These are phyloP conservation scores for Clitarchus hookeri DNA, from an alignment of 2,888 invertebrate species.

Conservation along the genomic window DNA sequence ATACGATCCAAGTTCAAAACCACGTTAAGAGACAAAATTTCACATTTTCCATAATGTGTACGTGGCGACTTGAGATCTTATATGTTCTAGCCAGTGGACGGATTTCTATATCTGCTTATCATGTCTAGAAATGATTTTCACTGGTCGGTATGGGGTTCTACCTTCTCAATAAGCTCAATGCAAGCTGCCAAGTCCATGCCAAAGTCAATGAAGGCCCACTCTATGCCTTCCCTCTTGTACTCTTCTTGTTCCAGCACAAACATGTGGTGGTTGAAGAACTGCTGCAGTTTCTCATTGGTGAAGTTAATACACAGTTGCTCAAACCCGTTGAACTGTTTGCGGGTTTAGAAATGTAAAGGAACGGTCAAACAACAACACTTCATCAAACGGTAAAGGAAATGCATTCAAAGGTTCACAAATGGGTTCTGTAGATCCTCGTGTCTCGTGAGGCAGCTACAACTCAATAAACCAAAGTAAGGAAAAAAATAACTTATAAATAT, in stretches of 20 bases:
- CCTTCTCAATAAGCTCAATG: conserved; percentile 95
- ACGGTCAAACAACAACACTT: neutral
- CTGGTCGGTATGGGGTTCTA: conserved; percentile 54
- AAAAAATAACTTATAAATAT: neutral
- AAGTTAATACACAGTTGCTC: conserved; percentile 99
- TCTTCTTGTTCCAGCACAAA: conserved; percentile 97
- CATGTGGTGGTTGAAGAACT: conserved; percentile 99
- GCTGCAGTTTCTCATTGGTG: conserved; percentile 96
- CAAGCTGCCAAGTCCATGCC: conserved; percentile 95
- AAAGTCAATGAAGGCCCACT: conserved; percentile 97
- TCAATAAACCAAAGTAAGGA: neutral
- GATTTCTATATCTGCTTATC: neutral
- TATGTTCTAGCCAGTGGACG: neutral
- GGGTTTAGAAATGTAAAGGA: conserved; percentile 1
- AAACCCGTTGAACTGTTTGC: conserved; percentile 83
- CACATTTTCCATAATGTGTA: neutral
- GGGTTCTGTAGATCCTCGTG: neutral
- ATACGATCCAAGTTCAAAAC: neutral
- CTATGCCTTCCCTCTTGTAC: conserved; percentile 91
- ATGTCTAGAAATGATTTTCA: neutral
- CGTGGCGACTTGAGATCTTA: neutral
- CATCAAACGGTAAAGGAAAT: neutral
- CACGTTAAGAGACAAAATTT: neutral
- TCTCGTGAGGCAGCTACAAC: neutral
- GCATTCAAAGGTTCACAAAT: neutral